Evolutionary conservation across 92 coral and sea anemone species (phyloP).

Genomic region (Ricordea florida): DNA sequence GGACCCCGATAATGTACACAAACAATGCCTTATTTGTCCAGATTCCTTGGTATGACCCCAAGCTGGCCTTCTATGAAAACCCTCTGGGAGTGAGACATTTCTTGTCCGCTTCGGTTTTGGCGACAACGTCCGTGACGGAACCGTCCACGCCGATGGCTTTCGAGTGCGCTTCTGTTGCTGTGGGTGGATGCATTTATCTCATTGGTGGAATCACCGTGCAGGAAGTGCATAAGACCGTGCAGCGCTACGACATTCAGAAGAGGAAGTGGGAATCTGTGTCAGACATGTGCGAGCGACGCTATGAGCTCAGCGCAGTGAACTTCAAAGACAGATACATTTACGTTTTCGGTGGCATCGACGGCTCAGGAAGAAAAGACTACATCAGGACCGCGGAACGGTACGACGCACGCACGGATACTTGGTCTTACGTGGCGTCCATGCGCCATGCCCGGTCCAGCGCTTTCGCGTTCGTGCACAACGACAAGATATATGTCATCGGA

Average conservation of each 20-base stretch:
- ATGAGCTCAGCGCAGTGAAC: conserved; percentile 59
- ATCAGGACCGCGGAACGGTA: conserved; percentile 58
- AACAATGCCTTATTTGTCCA: conserved; percentile 47
- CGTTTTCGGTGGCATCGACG: conserved; percentile 62
- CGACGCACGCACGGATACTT: conserved; percentile 44
- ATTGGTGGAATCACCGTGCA: conserved; percentile 65
- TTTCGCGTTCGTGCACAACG: conserved; percentile 57
- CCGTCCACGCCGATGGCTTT: conserved; percentile 42
- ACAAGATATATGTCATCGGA: conserved; percentile 63
- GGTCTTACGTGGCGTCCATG: conserved; percentile 63
- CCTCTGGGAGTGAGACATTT: conserved; percentile 56
- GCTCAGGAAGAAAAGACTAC: conserved; percentile 50
- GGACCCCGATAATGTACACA: conserved; percentile 46
- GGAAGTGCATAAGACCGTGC: conserved; percentile 53
- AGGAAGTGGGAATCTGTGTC: conserved; percentile 55
- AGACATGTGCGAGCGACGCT: conserved; percentile 58
- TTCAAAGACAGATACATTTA: conserved; percentile 39
- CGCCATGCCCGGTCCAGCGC: conserved; percentile 65
- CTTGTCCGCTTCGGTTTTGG: conserved; percentile 10
- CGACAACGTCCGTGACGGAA: conserved; percentile 25
- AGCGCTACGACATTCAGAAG: conserved; percentile 57
- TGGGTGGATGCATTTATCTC: conserved; percentile 48
- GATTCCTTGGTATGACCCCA: conserved; percentile 46
- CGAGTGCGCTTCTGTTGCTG: conserved; percentile 60
- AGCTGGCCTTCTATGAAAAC: conserved; percentile 54